Conservation (phyloP, 2,113 vertebrate genomes). For the Nibea albiflora region DNA sequence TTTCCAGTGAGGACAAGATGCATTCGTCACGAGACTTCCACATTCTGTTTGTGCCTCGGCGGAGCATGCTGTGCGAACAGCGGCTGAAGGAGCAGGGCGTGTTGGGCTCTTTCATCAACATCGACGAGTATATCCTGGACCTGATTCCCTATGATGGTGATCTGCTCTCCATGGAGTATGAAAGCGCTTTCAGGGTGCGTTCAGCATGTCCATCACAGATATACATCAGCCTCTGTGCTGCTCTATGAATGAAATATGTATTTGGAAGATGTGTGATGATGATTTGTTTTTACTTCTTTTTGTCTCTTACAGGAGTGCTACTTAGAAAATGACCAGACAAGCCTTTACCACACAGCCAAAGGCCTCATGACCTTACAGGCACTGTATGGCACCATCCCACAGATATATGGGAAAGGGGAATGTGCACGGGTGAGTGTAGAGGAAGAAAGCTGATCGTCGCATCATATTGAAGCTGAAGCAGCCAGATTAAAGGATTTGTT, state of each 20-base stretch:
- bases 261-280: background rate
- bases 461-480: background rate
- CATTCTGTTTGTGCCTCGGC: conserved; percentile 95
- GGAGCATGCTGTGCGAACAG: conserved; percentile 95
- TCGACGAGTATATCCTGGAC: conserved; percentile 95
- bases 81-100: conserved; percentile 94
- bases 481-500: background rate
- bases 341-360: conserved; percentile 96
- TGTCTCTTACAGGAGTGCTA: conserved; percentile 90
- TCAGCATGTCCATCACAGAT: background rate
- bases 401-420: conserved; percentile 98
- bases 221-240: background rate
- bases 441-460: too few species aligned
- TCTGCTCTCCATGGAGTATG: conserved; percentile 97
- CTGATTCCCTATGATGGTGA: conserved; percentile 97
- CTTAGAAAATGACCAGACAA: conserved; percentile 97
- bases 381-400: conserved; percentile 96
- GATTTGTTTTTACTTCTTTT: background rate
- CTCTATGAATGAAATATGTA: background rate
- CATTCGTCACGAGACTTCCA: conserved; percentile 93
- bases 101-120: conserved; percentile 91
- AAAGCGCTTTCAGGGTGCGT: conserved; percentile 92
- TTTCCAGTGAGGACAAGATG: conserved; percentile 90
- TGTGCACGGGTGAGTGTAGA: conserved; percentile 90
- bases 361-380: conserved; percentile 97